Percentiles rank a stretch among this genome's conserved stretches.
phyloP scores from a whole-genome alignment of 2,797 vertebrate species.

The Gallinago stenura region DNA sequence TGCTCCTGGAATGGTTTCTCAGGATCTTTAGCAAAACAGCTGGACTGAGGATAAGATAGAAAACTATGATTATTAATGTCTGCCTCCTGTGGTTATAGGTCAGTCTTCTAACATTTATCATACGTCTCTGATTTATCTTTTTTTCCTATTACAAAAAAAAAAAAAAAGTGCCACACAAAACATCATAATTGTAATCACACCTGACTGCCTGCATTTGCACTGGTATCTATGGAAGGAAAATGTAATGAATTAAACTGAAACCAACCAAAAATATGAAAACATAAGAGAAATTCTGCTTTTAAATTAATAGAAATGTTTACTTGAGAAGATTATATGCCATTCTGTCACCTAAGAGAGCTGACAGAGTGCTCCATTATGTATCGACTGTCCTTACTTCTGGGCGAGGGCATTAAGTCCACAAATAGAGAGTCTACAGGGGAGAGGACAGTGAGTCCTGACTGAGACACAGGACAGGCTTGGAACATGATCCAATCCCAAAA shows the following conservation, averaged over 20 bases:
- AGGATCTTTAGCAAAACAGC: not conserved
- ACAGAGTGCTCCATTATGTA: not conserved
- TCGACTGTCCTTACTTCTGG: not conserved
- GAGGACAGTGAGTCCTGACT: not conserved
- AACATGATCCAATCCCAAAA: not conserved
- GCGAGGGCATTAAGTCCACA: not conserved
- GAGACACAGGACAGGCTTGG: not conserved
- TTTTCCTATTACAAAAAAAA: not conserved
- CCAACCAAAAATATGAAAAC: not conserved
- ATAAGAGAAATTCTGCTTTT: not conserved
- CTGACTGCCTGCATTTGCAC: not conserved
- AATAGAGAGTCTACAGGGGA: not conserved
- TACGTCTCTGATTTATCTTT: not conserved
- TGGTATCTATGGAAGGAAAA: not conserved
- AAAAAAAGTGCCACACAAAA: fast-evolving
- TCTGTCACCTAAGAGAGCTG: not conserved
- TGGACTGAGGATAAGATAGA: not conserved
- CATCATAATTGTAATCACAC: not conserved
- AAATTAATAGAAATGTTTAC: not conserved
- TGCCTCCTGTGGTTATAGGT: not conserved
- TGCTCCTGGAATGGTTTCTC: not conserved
- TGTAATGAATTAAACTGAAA: not conserved
- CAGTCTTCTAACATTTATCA: not conserved
- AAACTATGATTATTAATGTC: not conserved
- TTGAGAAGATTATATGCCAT: not conserved